A percentile compares a stretch with the other conserved stretches of the same genome.
These are phyloP conservation scores for Philonicus albiceps DNA, from an alignment of 2,888 invertebrate species.

Conservation along the genomic window DNA sequence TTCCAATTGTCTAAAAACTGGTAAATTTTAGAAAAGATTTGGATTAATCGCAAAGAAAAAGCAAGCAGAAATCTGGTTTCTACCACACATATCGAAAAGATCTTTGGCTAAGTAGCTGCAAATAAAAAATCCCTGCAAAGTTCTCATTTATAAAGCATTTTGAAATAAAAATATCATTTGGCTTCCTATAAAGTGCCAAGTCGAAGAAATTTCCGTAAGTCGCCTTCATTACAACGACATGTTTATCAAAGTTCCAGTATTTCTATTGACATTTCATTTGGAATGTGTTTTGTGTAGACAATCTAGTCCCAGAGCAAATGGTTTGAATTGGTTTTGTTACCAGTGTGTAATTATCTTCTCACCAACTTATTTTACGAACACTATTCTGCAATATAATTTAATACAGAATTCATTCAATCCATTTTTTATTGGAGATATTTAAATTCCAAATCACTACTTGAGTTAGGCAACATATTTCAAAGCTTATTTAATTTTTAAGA, in stretches of 20 bases:
- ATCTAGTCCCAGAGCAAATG: neutral
- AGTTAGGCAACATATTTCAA: too few relatives aligned
- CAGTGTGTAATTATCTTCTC: neutral
- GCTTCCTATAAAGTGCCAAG: neutral
- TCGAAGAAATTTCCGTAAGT: neutral
- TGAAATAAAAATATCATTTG: neutral
- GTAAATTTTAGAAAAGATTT: neutral
- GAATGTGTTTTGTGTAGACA: neutral
- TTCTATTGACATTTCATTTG: neutral
- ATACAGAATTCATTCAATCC: too few relatives aligned
- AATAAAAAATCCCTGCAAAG: neutral
- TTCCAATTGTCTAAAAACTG: neutral
- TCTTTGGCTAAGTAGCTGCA: neutral
- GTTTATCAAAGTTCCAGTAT: neutral
- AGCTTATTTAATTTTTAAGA: too few relatives aligned
- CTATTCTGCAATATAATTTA: too few relatives aligned
- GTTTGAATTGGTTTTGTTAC: neutral
- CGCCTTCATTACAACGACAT: neutral
- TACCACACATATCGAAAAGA: neutral
- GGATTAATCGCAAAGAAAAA: neutral
- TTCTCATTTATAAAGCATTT: neutral
- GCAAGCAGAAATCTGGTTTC: neutral
- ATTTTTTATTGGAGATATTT: too few relatives aligned
- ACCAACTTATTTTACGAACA: neutral
- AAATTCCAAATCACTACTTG: too few relatives aligned